These are phyloP conservation scores for Erethizon dorsatum DNA, from an alignment of 2,797 vertebrate genomes.

Conservation along the genomic window DNA sequence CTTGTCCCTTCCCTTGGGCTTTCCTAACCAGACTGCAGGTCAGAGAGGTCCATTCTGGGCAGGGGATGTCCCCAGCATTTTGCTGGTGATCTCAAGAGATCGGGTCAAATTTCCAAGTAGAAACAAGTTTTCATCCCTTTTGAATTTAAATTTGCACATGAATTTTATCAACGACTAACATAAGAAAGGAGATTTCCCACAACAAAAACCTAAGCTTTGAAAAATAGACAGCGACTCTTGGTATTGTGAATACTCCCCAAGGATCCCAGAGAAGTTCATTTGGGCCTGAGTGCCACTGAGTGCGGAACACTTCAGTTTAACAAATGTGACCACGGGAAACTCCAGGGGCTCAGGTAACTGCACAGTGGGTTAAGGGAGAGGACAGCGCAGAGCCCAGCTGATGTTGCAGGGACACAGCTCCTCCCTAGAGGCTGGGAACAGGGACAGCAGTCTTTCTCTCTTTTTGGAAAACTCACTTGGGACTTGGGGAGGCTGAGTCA, in stretches of 20 bases:
- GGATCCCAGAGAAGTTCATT: background rate
- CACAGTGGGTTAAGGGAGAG: background rate
- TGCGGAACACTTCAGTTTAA: accelerated
- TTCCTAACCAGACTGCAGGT: background rate
- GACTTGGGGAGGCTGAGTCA: background rate
- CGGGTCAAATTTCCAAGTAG: background rate
- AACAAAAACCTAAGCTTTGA: background rate
- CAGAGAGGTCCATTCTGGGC: accelerated
- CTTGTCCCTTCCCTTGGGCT: background rate
- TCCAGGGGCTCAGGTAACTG: background rate
- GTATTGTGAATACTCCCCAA: background rate
- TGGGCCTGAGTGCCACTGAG: accelerated
- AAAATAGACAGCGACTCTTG: background rate
- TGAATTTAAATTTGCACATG: background rate
- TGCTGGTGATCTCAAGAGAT: background rate
- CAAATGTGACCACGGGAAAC: too few species aligned
- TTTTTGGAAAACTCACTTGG: background rate
- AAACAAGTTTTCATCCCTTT: background rate
- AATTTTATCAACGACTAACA: background rate
- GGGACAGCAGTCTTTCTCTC: background rate
- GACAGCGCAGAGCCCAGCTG: background rate
- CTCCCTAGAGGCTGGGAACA: background rate
- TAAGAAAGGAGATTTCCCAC: background rate
- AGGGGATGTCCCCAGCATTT: background rate
- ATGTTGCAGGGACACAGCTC: background rate